A percentile compares a stretch with the other conserved stretches of the same genome.
phyloP scores from a whole-genome alignment of 2,888 invertebrate species.

The Orchesellides sinensis region DNA sequence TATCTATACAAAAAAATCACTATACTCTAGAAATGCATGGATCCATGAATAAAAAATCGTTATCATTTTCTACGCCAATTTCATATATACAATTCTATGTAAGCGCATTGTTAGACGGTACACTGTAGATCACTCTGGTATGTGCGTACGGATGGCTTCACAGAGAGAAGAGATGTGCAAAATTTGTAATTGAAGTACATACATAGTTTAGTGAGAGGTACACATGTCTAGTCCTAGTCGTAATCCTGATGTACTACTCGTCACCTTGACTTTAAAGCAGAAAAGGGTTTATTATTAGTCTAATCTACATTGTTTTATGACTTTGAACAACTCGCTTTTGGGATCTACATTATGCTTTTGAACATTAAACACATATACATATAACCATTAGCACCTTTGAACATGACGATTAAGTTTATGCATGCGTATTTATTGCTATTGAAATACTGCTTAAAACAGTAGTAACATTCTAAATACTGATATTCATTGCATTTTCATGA shows the following conservation, averaged over 20 bases:
- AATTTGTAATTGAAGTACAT: neutral
- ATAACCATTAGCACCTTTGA: too few species aligned
- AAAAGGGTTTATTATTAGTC: neutral
- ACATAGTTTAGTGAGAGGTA: too few species aligned
- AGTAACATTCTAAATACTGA: too few species aligned
- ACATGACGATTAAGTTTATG: too few species aligned
- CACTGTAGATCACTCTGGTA: too few species aligned
- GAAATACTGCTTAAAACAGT: too few species aligned
- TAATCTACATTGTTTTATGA: neutral
- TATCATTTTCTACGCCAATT: slow-evolving; percentile 47
- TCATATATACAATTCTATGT: slow-evolving; percentile 12
- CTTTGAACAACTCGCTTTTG: too few species aligned
- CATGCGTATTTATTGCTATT: too few species aligned
- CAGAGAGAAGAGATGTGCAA: neutral
- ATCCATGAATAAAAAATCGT: slow-evolving; percentile 47
- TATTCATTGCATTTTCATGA: too few species aligned
- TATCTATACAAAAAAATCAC: neutral
- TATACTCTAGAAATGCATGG: slow-evolving; percentile 51
- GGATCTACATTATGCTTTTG: too few species aligned
- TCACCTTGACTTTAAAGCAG: slow-evolving; percentile 12
- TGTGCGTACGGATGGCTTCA: neutral
- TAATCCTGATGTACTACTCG: neutral
- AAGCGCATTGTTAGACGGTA: too few species aligned
- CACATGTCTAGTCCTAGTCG: neutral
- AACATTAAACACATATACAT: too few species aligned